Percentiles rank a stretch among this genome's conserved stretches.
Evolutionary conservation across 2,797 vertebrate species (phyloP).

Genomic region (Borostomias antarcticus): DNA sequence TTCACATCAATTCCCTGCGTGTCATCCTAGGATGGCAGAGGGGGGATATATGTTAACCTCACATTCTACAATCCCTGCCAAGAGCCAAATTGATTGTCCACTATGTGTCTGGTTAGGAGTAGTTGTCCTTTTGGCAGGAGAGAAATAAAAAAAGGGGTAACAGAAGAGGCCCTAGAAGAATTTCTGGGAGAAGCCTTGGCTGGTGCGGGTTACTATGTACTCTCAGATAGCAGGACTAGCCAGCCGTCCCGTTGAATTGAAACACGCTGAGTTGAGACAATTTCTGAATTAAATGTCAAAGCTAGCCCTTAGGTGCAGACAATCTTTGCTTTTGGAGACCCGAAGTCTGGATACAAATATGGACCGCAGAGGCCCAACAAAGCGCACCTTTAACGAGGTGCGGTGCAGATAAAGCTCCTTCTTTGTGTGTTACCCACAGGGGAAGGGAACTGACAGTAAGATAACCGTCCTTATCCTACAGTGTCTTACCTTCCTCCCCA

Average conservation of each 20-base stretch:
- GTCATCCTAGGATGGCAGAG: constrained; percentile 25
- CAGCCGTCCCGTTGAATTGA: constrained; percentile 26
- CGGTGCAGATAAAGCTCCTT: not conserved
- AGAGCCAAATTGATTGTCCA: constrained; percentile 21
- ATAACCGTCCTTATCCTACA: not conserved
- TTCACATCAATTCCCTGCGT: constrained; percentile 24
- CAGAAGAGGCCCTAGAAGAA: constrained; percentile 24
- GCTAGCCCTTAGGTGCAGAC: constrained; percentile 38
- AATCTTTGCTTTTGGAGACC: constrained; percentile 45
- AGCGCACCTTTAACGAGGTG: not conserved
- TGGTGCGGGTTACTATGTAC: constrained; percentile 23
- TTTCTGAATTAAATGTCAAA: constrained; percentile 51
- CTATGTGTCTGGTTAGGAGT: constrained; percentile 21
- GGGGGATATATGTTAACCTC: constrained; percentile 14
- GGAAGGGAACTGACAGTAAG: not conserved
- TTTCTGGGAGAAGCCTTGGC: constrained; percentile 36
- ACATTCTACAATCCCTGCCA: constrained; percentile 28
- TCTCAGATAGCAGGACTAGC: constrained; percentile 25
- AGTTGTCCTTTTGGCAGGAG: constrained; percentile 6
- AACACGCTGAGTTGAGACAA: constrained; percentile 17
- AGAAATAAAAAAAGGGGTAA: constrained; percentile 33
- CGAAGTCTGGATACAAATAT: constrained; percentile 24
- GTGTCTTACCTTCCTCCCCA: not conserved
- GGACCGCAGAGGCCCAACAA: not conserved
- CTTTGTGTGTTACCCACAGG: not conserved